Base-by-base conservation (phyloP, 2,888 invertebrate species). In the Caenorhabditis sp. region DNA sequence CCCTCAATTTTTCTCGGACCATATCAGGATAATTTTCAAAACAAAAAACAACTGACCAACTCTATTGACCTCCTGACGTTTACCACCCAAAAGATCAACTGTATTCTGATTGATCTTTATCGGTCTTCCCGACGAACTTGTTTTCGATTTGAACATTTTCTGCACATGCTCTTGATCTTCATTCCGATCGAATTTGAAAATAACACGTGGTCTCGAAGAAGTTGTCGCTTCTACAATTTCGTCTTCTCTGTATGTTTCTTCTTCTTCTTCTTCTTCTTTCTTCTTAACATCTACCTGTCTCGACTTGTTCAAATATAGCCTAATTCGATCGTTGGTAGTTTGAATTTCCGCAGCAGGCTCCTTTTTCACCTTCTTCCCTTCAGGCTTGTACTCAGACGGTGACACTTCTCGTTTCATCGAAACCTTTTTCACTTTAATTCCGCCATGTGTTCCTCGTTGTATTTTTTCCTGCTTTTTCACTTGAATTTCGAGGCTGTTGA, bases 61-160 rank as follows among this genome's bases (percentile, higher is more conserved):
- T 19, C 17, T 50, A 21, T 64, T 50, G 12, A 17, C 14, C 14
- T 1, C 26, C 27, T 10, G 26, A 65, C 8, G 66, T 26, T 26
- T 59, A 55, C 5, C 19, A 31, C 23, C 72, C 72, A 55, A 64
- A 64, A 24, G 55, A n/a, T 72, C 68, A 2, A 53, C 55, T 0
- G 68, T 43, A 2, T 57, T 21, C 12, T 53, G 58, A 12, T 72
- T 73, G 8, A 73, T 17, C 31, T 73, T 68, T 0, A 73, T 57
- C 10, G 43, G 31, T 62, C 73, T 62, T 19, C 73, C 73, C 31
- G 73, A 73, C 3, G 73, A 73, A 0, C 69, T 50, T 31, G 54
- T 21, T 8, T 26, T 26, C 5, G 43, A 36, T 12, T 65, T 66
- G 53, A 73, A 73, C 51, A 73, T 73, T 2, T 66, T 49, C 1